These are phyloP conservation scores for Cladorhizidae sp. DNA, from an alignment of 37 sponge, comb jelly and placozoan genomes.

Conservation along the genomic window DNA sequence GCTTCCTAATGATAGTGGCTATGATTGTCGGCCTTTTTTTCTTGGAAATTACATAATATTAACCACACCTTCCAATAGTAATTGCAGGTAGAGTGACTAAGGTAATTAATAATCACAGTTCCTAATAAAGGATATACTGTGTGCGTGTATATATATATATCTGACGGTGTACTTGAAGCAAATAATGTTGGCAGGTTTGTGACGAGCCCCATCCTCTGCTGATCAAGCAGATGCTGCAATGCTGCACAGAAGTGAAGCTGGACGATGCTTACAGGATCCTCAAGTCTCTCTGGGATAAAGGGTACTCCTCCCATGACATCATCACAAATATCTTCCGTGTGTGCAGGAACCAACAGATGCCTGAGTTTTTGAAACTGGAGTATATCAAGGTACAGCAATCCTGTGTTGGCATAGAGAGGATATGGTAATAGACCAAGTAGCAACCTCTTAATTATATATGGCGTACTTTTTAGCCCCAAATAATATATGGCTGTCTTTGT, in stretches of 20 bases:
- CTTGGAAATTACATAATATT: no score
- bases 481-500: no score
- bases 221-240: constrained; percentile 90
- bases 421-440: no score
- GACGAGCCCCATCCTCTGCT: constrained; percentile 99
- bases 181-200: constrained; percentile 74
- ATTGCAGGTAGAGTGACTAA: not conserved
- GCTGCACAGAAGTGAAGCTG: constrained; percentile 73
- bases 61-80: no score
- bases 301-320: constrained; percentile 96
- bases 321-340: constrained; percentile 95
- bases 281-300: constrained; percentile 93
- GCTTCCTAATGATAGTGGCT: no score
- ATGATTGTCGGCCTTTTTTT: no score
- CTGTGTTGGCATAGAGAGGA: not conserved
- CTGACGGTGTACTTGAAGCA: not conserved
- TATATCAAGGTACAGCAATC: constrained; percentile 95
- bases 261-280: constrained; percentile 88
- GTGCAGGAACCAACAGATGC: constrained; percentile 86
- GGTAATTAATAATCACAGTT: not conserved
- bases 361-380: constrained; percentile 96
- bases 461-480: no score
- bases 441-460: no score
- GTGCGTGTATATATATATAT: not conserved
- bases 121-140: no score